phyloP scores from a whole-genome alignment of 2,797 vertebrate species.

The Corythornis leucogaster region DNA sequence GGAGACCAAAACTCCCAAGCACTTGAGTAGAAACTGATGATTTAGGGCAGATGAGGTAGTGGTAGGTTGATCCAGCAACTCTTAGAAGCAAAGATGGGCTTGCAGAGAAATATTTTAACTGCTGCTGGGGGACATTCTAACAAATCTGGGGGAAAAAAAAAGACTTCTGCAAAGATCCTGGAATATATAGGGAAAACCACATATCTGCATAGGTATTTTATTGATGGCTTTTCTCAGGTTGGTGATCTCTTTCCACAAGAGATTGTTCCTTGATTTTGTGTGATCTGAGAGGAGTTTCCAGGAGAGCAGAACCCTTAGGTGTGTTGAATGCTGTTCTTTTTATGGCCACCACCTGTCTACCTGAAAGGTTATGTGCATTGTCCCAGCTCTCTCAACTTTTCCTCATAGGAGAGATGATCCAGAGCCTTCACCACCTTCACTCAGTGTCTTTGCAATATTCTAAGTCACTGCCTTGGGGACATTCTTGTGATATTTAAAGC shows the following conservation, averaged over 20 bases:
- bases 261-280: not conserved
- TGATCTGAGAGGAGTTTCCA: not conserved
- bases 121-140: not conserved
- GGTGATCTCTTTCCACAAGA: not conserved
- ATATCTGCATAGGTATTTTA: not conserved
- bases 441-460: not conserved
- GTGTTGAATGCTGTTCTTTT: not conserved
- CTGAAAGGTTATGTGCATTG: not conserved
- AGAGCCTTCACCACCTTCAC: not conserved
- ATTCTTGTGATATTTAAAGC: not conserved
- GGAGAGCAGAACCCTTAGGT: not conserved
- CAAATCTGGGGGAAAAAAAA: not conserved
- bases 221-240: not conserved
- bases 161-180: not conserved
- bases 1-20: not conserved
- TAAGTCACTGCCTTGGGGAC: not conserved
- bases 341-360: not conserved
- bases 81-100: not conserved
- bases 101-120: not conserved
- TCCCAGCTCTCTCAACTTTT: not conserved
- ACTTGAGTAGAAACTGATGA: not conserved
- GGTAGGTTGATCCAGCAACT: not conserved
- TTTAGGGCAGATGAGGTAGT: conserved; percentile 14
- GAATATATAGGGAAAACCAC: not conserved
- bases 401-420: not conserved